A percentile compares a stretch with the other conserved stretches of the same genome.
Evolutionary conservation across 1,140 invertebrate species (phyloP).

Genomic region (Chymomyza costata): DNA sequence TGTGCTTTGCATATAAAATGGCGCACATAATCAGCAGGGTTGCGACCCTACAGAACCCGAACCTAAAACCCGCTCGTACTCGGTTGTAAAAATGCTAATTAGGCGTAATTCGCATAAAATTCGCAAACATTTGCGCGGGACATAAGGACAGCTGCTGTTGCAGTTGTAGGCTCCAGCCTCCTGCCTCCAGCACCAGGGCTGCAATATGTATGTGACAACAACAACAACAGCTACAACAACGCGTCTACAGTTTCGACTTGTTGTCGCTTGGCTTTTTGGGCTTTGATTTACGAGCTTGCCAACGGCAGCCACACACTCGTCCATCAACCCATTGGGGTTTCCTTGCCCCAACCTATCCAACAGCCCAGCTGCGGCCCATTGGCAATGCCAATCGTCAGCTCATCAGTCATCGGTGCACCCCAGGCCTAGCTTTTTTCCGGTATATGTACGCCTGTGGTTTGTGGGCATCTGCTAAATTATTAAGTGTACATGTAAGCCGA

Average conservation of each 20-base stretch:
- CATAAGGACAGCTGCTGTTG: conserved; percentile 41
- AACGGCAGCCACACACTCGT: conserved; percentile 1
- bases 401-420: conserved; percentile 47
- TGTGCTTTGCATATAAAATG: conserved; percentile 69
- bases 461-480: conserved; percentile 43
- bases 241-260: background rate
- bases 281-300: conserved; percentile 57
- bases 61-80: conserved; percentile 21
- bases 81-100: conserved; percentile 63
- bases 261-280: conserved; percentile 20
- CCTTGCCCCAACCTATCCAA: background rate
- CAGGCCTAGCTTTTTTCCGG: too few species aligned
- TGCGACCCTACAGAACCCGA: too few species aligned
- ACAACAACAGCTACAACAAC: background rate
- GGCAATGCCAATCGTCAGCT: conserved; percentile 46
- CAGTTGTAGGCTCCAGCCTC: background rate
- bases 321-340: too few species aligned
- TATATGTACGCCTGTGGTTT: conserved; percentile 10
- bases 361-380: conserved; percentile 53
- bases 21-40: conserved; percentile 54
- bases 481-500: conserved; percentile 46
- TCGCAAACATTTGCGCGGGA: conserved; percentile 56
- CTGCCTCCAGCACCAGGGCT: background rate
- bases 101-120: conserved; percentile 73
- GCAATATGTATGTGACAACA: too few species aligned